Base-by-base conservation (phyloP, 2,113 vertebrate species). In the Dermatemys mawii region DNA sequence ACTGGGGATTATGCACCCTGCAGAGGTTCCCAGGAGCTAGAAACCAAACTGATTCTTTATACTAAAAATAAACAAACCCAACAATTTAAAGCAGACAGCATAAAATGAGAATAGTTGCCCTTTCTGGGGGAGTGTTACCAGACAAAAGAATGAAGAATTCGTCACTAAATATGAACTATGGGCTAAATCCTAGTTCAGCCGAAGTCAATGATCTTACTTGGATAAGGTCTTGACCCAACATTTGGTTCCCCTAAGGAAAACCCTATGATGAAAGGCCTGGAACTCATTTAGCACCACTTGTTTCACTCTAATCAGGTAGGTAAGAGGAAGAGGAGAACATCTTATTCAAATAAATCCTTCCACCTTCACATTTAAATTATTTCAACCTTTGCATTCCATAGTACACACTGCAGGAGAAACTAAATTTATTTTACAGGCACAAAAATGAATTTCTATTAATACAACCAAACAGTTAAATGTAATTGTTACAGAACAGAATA, bases 61-160 rank as follows among this genome's bases (percentile, higher is more conserved):
- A 70, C 38, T 70, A 70, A n/a, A 38, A 21, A 38, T 38, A 90
- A n/a, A 54, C 27, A 86, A 80, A 92, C 1, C 16, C 49, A 82
- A 89, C 32, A 41, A 93, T 90, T 48, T 60, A 35, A 90, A 44
- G 80, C 27, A 83, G 67, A 41, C 4, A 76, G 27, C 79, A 87
- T 11, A 80, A 89, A 79, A 0, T 1, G 63, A 11, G 6, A 46
- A 55, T 3, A 4, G 1, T 5, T 81, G 57, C 38, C 6, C 13
- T 48, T 91, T 46, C 24, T 41, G 35, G 22, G 35, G n/a, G 63
- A 38, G 8, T 38, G 38, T 70, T 70, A 70, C 17, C n/a, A 38
- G n/a, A 70, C 35, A 76, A 76, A 76, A 46, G 41, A 27, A 7
- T 27, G 24, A 46, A 46, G 26, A 27, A 7, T 6, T 46, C 12